Evolutionary conservation across 2,888 invertebrate genomes (phyloP).

Genomic region (Pollenia griseotomentosa): DNA sequence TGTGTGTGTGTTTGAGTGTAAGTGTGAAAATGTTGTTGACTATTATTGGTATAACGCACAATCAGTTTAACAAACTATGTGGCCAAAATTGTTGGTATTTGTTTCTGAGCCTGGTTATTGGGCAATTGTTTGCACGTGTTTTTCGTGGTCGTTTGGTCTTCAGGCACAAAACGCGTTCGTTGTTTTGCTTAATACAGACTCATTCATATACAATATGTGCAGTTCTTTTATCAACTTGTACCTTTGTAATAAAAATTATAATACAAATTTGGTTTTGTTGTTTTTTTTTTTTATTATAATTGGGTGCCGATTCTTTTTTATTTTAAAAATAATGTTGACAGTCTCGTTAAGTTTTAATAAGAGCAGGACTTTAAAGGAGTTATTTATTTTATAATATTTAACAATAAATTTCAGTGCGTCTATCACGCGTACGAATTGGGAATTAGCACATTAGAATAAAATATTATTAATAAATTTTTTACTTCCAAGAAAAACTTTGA

Average conservation of each 20-base stretch:
- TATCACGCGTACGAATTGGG: too few relatives aligned
- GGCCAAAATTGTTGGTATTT: slow-evolving; percentile 63
- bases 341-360: slow-evolving; percentile 25
- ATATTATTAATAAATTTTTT: too few relatives aligned
- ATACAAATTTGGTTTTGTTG: not conserved
- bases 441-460: too few relatives aligned
- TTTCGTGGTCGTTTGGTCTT: slow-evolving; percentile 65
- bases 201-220: too few relatives aligned
- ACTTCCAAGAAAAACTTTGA: too few relatives aligned
- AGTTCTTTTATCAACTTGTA: not conserved
- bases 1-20: not conserved
- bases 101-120: slow-evolving; percentile 61
- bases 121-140: slow-evolving; percentile 68
- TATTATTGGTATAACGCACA: slow-evolving; percentile 65
- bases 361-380: slow-evolving; percentile 4
- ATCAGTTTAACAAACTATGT: slow-evolving; percentile 71
- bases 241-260: not conserved
- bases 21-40: slow-evolving; percentile 54
- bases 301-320: slow-evolving; percentile 1
- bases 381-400: not conserved
- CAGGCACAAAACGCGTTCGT: slow-evolving; percentile 30
- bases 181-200: not conserved
- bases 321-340: slow-evolving; percentile 54
- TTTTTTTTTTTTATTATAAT: slow-evolving; percentile 1
- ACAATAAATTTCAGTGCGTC: too few relatives aligned